Percentiles rank a stretch among this genome's conserved stretches.
phyloP scores from a whole-genome alignment of 2,888 invertebrate genomes.

The Carcina quercana region DNA sequence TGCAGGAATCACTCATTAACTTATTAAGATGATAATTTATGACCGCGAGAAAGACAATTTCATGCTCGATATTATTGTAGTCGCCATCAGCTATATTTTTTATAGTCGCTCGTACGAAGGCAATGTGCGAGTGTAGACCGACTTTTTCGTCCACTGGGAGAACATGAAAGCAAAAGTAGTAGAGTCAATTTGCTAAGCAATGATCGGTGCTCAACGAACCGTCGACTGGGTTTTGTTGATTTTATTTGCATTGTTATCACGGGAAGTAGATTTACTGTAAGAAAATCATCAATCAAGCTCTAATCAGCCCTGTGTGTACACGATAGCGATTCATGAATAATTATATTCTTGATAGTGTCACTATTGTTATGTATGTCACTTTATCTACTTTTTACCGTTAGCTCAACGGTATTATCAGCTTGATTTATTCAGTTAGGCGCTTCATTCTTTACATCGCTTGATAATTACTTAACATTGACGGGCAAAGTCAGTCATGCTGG shows the following conservation, averaged over 20 bases:
- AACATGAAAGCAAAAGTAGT: slow-evolving; percentile 4
- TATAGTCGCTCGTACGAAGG: no score
- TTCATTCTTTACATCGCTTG: no score
- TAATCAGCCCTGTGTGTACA: slow-evolving; percentile 5
- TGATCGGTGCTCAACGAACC: slow-evolving; percentile 14
- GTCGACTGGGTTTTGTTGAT: slow-evolving; percentile 19
- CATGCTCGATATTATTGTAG: slow-evolving; percentile 37
- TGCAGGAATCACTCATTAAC: slow-evolving; percentile 67
- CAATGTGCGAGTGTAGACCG: no score
- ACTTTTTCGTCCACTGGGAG: not conserved
- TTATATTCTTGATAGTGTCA: slow-evolving; percentile 1
- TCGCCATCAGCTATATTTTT: slow-evolving; percentile 28
- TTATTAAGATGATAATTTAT: slow-evolving; percentile 72
- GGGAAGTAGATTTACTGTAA: slow-evolving; percentile 3
- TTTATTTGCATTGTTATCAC: slow-evolving; percentile 16
- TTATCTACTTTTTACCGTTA: no score
- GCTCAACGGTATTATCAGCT: no score
- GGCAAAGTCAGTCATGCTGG: no score
- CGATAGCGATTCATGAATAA: slow-evolving; percentile 6
- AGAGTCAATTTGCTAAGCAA: slow-evolving; percentile 25
- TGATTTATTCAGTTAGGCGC: no score
- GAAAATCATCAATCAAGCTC: slow-evolving; percentile 8
- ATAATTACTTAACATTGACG: no score
- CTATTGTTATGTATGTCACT: no score
- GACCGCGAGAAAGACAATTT: slow-evolving; percentile 53